These are phyloP conservation scores for Heterotilapia buettikoferi DNA, from an alignment of 2,113 vertebrate genomes.

Conservation along the genomic window DNA sequence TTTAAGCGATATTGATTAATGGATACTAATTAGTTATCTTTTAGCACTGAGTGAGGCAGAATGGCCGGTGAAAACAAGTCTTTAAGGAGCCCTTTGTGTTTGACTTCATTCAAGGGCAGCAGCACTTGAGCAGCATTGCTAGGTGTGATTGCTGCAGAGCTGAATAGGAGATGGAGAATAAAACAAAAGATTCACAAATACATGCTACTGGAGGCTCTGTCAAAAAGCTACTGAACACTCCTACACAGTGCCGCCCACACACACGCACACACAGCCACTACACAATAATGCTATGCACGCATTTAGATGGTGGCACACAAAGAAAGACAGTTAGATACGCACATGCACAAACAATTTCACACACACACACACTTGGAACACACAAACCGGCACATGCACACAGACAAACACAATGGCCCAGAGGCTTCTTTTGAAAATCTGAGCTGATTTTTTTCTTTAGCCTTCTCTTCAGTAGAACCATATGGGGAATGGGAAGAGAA, in stretches of 20 bases:
- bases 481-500: conserved; percentile 48
- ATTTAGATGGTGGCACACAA: conserved; percentile 46
- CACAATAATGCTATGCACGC: conserved; percentile 27
- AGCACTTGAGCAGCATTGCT: conserved; percentile 10
- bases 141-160: conserved; percentile 44
- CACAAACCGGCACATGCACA: conserved; percentile 15
- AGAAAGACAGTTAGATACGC: not conserved
- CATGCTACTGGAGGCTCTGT: conserved; percentile 65
- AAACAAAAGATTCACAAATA: conserved; percentile 68
- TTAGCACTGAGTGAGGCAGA: not conserved
- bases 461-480: conserved; percentile 50
- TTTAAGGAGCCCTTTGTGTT: conserved; percentile 1
- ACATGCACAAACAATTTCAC: conserved; percentile 6
- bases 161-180: conserved; percentile 47
- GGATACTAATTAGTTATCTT: not conserved
- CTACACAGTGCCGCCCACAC: conserved; percentile 60
- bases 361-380: not conserved
- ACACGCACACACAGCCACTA: conserved; percentile 4
- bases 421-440: conserved; percentile 55
- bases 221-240: conserved; percentile 65
- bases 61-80: not conserved
- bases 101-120: conserved; percentile 30
- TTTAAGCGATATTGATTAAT: not conserved
- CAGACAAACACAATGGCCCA: conserved; percentile 39
- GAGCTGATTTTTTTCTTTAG: conserved; percentile 13